Evolutionary conservation across 2,888 invertebrate genomes (phyloP), one percentile per base, ranked within the genome.

Genomic region (Athripsodes cinereus): DNA sequence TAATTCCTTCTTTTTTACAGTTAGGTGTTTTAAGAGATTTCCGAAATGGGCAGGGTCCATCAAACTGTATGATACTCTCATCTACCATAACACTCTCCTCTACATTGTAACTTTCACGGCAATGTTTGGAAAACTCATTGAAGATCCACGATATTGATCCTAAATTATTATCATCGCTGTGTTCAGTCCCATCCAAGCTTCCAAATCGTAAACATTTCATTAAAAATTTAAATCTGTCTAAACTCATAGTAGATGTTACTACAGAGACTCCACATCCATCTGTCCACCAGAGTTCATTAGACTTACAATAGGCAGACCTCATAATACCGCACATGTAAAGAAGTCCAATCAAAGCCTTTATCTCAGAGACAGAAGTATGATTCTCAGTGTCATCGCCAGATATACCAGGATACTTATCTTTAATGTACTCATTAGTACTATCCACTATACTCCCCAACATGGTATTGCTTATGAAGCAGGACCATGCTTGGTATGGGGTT

Each of bases 41-140:
- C 62, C 74, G 69, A 65, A 77, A 77, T 50, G 77, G 73, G 63
- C 77, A 78, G 58, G 76, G 74, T 20, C 78, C 76, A 61, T 71
- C 71, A 64, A 75, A 71, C 44, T 75, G 75, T 52, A 74, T 67
- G 60, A 79, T 69, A 59, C 74, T 69, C 67, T 78, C 78, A 69
- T 78, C 78, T 64, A 78, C 68, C 44, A 76, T 74, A 5, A 68
- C 73, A 40, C 67, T 63, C 60, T 70, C 70, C 34, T 70, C 70
- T 47, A 74, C 68, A 31, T 72, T 70, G 61, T 70, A 70, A 54
- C 71, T 69, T 59, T 70, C 71, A 66, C 75, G 71, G 63, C 78
- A 76, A 66, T 78, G 78, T 66, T 73, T 67, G 22, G 75, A 71
- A 62, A 79, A 78, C 59, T 74, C 74, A 66, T 78, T 76, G 62